These are phyloP conservation scores for Colossoma macropomum DNA, from an alignment of 2,113 vertebrate genomes.

Conservation along the genomic window DNA sequence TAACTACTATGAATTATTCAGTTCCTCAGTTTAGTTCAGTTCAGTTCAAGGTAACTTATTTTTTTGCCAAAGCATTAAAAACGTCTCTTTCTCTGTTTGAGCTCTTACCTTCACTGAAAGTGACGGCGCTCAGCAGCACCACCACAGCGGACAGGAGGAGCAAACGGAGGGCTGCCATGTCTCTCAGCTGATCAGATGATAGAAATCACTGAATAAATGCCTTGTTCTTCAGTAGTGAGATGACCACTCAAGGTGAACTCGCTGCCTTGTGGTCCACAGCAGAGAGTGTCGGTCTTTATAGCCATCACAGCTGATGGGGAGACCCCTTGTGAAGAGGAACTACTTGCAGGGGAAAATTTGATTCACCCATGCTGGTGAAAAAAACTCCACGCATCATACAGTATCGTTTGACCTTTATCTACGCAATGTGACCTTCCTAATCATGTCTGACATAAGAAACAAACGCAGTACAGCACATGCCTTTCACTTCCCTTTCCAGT, in stretches of 20 bases:
- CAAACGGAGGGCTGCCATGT: constrained; percentile 71
- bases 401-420: not conserved
- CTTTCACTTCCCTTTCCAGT: constrained; percentile 19
- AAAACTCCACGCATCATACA: not conserved
- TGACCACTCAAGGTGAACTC: not conserved
- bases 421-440: not conserved
- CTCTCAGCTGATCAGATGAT: not conserved
- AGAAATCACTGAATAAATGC: not conserved
- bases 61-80: no score
- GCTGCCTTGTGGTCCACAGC: not conserved
- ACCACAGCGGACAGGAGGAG: constrained; percentile 58
- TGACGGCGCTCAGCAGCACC: constrained; percentile 62
- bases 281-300: constrained; percentile 39
- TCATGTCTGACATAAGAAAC: no score
- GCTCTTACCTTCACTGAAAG: constrained; percentile 73
- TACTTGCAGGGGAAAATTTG: not conserved
- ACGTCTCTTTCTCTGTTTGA: not conserved
- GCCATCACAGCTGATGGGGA: not conserved
- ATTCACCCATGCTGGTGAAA: not conserved
- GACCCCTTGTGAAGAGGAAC: not conserved
- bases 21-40: no score
- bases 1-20: no score
- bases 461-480: not conserved
- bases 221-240: not conserved
- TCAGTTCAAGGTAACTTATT: no score